phyloP scores from a whole-genome alignment of 1,140 invertebrate species.

The Plectrocnemia conspersa region DNA sequence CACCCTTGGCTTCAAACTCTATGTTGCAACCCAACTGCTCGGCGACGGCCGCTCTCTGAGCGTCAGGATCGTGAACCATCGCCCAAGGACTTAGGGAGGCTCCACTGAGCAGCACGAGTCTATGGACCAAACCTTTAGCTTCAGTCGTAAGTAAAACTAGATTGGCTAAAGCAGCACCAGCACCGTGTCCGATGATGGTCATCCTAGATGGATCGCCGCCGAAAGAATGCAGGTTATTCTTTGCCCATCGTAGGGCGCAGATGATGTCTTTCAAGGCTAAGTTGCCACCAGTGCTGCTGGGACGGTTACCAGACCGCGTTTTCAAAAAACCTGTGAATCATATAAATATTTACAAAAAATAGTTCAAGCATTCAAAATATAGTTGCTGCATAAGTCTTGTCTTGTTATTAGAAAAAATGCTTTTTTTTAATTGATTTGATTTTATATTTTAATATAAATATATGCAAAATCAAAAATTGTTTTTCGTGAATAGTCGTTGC shows the following conservation, averaged over 20 bases:
- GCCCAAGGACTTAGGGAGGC: slow-evolving; percentile 82
- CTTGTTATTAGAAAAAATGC: no score
- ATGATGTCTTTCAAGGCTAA: slow-evolving; percentile 69
- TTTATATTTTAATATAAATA: no score
- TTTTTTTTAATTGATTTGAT: no score
- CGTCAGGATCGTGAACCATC: slow-evolving; percentile 68
- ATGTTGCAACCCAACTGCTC: slow-evolving; percentile 61
- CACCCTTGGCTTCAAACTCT: slow-evolving; percentile 27
- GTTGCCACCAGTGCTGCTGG: slow-evolving; percentile 53
- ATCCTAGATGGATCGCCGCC: slow-evolving; percentile 75
- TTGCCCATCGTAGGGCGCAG: slow-evolving; percentile 70
- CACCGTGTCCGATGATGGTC: slow-evolving; percentile 79
- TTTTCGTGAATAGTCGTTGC: no score
- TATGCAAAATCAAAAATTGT: no score
- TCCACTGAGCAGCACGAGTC: slow-evolving; percentile 81
- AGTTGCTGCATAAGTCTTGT: no score
- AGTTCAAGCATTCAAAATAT: no score
- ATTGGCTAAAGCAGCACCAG: slow-evolving; percentile 80
- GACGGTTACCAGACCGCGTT: slow-evolving; percentile 25
- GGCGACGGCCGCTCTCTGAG: slow-evolving; percentile 65
- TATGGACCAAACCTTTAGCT: slow-evolving; percentile 74
- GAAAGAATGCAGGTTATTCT: slow-evolving; percentile 73
- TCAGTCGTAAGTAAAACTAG: slow-evolving; percentile 70
- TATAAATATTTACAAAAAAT: slow-evolving; percentile 4
- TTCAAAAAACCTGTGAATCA: slow-evolving; percentile 32